Percentiles rank a stretch among this genome's conserved stretches.
These are phyloP conservation scores for Melanotaenia pygmaea DNA, from an alignment of 2,797 vertebrate species.

Conservation along the genomic window DNA sequence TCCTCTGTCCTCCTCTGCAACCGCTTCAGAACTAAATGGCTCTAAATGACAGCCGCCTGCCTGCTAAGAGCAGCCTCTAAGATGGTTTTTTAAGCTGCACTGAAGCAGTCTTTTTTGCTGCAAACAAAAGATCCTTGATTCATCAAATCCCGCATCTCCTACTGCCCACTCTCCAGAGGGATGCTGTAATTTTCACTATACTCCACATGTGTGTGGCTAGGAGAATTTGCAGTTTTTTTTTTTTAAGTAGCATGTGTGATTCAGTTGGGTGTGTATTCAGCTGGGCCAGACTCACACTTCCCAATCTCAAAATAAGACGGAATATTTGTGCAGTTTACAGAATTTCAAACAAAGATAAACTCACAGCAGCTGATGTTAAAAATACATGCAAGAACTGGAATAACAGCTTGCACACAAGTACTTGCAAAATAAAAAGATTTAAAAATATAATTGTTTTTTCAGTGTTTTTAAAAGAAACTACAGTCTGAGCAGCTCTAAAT, in stretches of 20 bases:
- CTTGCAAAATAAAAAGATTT: slow-evolving; percentile 2
- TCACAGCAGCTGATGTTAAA: slow-evolving; percentile 8
- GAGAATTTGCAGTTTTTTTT: slow-evolving; percentile 27
- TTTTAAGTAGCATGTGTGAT: slow-evolving; percentile 28
- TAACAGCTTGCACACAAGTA: not conserved
- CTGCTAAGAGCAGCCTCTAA: slow-evolving; percentile 54
- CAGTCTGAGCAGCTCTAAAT: slow-evolving; percentile 5
- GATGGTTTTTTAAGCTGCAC: slow-evolving; percentile 55
- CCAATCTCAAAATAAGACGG: slow-evolving; percentile 9
- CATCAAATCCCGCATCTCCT: slow-evolving; percentile 73
- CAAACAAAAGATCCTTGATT: slow-evolving; percentile 79
- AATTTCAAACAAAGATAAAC: slow-evolving; percentile 11
- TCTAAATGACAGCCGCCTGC: slow-evolving; percentile 59
- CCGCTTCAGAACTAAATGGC: slow-evolving; percentile 67
- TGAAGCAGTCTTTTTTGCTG: slow-evolving; percentile 62
- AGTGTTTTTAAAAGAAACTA: slow-evolving; percentile 3
- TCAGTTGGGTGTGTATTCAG: slow-evolving; percentile 53
- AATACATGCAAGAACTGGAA: not conserved
- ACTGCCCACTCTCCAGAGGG: slow-evolving; percentile 72
- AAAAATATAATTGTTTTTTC: not conserved
- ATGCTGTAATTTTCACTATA: slow-evolving; percentile 75
- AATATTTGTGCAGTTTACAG: slow-evolving; percentile 7
- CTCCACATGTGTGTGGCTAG: slow-evolving; percentile 40
- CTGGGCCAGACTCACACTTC: slow-evolving; percentile 29
- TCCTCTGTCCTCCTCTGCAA: slow-evolving; percentile 46